phyloP scores from a whole-genome alignment of 2,113 vertebrate genomes.

The Chamaetylas fuelleborni region DNA sequence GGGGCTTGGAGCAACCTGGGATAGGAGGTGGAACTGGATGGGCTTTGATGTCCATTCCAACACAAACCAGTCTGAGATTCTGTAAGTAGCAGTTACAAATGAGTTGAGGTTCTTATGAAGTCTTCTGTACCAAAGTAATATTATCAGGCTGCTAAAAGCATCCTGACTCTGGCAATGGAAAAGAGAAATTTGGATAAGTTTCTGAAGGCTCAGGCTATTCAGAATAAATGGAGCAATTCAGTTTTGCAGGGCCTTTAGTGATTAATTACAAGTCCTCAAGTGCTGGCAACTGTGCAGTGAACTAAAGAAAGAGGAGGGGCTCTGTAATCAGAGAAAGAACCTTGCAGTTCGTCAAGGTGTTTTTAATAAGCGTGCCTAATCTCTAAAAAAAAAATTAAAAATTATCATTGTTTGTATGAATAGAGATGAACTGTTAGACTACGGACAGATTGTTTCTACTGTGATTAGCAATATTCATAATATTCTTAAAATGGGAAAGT shows the following conservation, averaged over 20 bases:
- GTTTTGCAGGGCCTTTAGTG: neutral
- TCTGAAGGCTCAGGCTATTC: neutral
- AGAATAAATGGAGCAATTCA: neutral
- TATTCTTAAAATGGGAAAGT: neutral
- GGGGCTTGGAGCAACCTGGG: neutral
- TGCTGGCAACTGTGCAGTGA: neutral
- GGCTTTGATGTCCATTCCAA: neutral
- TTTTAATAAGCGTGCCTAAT: neutral
- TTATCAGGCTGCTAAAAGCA: neutral
- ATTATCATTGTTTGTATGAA: neutral
- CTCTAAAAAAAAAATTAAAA: neutral
- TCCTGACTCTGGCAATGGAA: neutral
- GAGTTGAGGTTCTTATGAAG: neutral
- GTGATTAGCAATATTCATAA: neutral
- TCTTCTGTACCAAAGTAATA: neutral
- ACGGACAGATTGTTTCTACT: neutral
- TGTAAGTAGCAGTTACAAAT: neutral
- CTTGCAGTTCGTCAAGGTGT: neutral
- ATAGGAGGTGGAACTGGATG: neutral
- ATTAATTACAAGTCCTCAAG: neutral
- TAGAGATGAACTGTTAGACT: neutral
- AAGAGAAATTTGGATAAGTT: neutral
- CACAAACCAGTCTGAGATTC: neutral
- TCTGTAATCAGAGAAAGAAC: neutral
- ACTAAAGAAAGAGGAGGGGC: neutral